Evolutionary conservation across 2,797 vertebrate genomes (phyloP).

Genomic region (Coregonus suidteri): DNA sequence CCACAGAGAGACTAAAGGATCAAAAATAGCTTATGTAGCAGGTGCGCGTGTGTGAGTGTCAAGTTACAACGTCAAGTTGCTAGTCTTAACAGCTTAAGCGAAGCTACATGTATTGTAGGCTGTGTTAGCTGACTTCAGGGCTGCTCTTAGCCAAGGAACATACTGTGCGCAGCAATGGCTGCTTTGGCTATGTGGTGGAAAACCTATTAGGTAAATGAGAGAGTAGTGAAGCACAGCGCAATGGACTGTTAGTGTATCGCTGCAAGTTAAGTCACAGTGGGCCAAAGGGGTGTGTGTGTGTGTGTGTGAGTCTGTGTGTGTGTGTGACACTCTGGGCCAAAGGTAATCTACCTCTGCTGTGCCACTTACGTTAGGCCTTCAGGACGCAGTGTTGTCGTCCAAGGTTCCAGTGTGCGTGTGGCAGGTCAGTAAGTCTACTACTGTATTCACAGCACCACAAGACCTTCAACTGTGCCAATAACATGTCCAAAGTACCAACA

Average conservation of each 20-base stretch:
- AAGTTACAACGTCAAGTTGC: neutral
- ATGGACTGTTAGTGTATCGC: no score
- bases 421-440: neutral
- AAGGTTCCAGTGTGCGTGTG: no score
- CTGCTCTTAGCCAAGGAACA: neutral
- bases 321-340: slow-evolving; percentile 46
- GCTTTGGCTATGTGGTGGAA: neutral
- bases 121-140: no score
- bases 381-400: no score
- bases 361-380: slow-evolving; percentile 28
- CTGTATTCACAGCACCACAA: neutral
- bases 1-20: neutral
- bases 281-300: neutral
- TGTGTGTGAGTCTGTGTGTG: neutral
- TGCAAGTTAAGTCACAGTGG: neutral
- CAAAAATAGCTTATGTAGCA: neutral
- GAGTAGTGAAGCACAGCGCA: no score
- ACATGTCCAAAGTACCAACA: no score
- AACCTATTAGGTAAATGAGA: no score
- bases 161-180: neutral
- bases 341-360: slow-evolving; percentile 61
- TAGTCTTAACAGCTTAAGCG: no score
- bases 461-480: no score
- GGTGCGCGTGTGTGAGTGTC: slow-evolving; percentile 25
- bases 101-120: neutral